Base-by-base conservation (phyloP, 2,888 invertebrate species). In the Drosophila melanosoma region DNA sequence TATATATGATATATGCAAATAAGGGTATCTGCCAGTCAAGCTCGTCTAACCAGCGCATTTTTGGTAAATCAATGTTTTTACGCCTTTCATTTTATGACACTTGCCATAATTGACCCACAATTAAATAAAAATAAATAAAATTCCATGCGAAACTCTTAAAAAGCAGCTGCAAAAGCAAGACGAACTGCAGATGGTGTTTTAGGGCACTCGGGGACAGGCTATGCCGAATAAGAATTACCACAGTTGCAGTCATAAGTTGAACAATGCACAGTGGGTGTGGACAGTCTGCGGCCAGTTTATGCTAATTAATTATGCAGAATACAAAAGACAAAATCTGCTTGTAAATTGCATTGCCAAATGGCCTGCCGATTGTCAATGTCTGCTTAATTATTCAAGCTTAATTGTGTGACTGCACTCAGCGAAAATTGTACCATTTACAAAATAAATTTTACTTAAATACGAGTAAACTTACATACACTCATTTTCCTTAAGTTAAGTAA, bases 301-400 rank as follows among this genome's bases (percentile, higher is more conserved):
- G 53, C 33, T 35, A 49, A 32, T 48, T 64, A 86, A 80, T 52
- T 54, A 60, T 40, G 29, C 57, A 52, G 62, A 71, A 65, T 49
- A 64, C 20, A 69, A 73, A 26, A 45, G 38, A 65, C 56, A 57
- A 75, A 83, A 73, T 74, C 69, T 56, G 66, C 64, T 77, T 49
- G 71, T 83, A 81, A 83, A 81, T 80, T 72, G 73, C 65, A 52
- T 36, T 40, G 48, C 52, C 61, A 59, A 75, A 68, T 76, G 48
- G 57, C 72, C 48, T 48, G 54, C 63, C 56, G 67, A 73, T 73
- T 78, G 40, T 51, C 71, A 71, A 66, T 32, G 53, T 51, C 53
- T 35, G 64, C 57, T 81, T 70, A 78, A 74, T 86, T 86, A 83
- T 81, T 63, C 68, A 70, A 65, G 74, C 67, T 73, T 58, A 56